Evolutionary conservation across 2,888 invertebrate species (phyloP), one percentile per base, ranked within the genome.

Genomic region (Oscheius onirici): DNA sequence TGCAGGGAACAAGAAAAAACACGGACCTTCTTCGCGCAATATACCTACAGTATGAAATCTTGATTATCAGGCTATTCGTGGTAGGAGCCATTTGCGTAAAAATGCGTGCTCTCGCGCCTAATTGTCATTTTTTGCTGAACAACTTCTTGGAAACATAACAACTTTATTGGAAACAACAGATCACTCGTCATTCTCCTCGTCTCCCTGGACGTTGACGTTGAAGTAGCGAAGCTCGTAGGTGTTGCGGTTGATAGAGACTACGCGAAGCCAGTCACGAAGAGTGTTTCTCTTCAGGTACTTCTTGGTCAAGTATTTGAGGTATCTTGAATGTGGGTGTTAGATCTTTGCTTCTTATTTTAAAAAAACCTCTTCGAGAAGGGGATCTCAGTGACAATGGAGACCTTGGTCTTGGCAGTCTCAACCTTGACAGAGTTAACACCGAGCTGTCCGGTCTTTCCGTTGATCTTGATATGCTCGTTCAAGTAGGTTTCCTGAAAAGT

Each of bases 241-340:
- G 87, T 97, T 97, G 89, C 96, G 96, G 73, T 93, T 92, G 79
- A 93, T 93, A 15, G 99, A 95, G n/a, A 99, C 97, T 75, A 99
- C 97, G 88, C 99, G 92, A 86, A 99, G 92, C 96, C 97, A 99
- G 90, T 99, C 99, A 87, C 99, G 92, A 77, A 99, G 92, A 89
- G 95, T 95, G 91, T 99, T 95, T 91, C 97, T 97, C 92, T 99
- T 99, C 90, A 99, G 91, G 91, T 97, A 99, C 89, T 97, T 95
- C 91, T 99, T 99, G 1, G 99, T 97, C 90, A 99, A 91, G 90
- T 99, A 99, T 90, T 99, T 99, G 81, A 99, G 91, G 89, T 99
- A 99, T 90, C 97, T n/a, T 92, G 87, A 63, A 87, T 49, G 41
- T 2, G 22, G 10, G 6, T 13, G 13, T 24, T 26, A 52, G 13